phyloP scores from a whole-genome alignment of 1,140 invertebrate genomes.

The Magallana gigas region DNA sequence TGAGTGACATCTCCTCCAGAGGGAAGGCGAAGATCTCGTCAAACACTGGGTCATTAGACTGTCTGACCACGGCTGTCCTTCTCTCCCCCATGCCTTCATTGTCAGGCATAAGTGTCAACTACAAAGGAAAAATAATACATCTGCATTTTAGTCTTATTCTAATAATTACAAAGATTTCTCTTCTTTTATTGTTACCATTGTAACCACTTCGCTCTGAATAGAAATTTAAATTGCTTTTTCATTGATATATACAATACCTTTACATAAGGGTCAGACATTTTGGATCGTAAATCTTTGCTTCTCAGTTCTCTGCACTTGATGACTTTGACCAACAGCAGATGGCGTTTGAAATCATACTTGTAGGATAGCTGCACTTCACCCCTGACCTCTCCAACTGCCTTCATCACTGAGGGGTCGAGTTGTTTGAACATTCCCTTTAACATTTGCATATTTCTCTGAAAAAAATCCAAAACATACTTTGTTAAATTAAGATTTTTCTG shows the following conservation, averaged over 20 bases:
- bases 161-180: too few species aligned
- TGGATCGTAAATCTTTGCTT: conserved; percentile 68
- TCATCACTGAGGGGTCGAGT: conserved; percentile 73
- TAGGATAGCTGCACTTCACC: conserved; percentile 75
- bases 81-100: conserved; percentile 62
- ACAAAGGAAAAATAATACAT: not conserved
- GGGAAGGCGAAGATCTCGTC: conserved; percentile 75
- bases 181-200: too few species aligned
- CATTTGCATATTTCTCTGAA: conserved; percentile 72
- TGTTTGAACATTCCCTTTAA: conserved; percentile 75
- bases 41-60: conserved; percentile 68
- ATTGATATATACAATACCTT: conserved; percentile 62
- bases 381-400: conserved; percentile 60
- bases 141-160: too few species aligned
- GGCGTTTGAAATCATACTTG: conserved; percentile 72
- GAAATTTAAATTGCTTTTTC: too few species aligned
- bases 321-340: conserved; percentile 74
- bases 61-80: conserved; percentile 63
- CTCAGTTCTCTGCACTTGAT: conserved; percentile 71
- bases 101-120: conserved; percentile 64
- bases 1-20: conserved; percentile 62
- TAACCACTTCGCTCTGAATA: too few species aligned
- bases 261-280: conserved; percentile 73
- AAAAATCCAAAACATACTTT: conserved; percentile 58
- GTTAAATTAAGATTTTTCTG: not conserved